Conservation (phyloP, 2,113 vertebrate genomes). For the Oreochromis spilurus region DNA sequence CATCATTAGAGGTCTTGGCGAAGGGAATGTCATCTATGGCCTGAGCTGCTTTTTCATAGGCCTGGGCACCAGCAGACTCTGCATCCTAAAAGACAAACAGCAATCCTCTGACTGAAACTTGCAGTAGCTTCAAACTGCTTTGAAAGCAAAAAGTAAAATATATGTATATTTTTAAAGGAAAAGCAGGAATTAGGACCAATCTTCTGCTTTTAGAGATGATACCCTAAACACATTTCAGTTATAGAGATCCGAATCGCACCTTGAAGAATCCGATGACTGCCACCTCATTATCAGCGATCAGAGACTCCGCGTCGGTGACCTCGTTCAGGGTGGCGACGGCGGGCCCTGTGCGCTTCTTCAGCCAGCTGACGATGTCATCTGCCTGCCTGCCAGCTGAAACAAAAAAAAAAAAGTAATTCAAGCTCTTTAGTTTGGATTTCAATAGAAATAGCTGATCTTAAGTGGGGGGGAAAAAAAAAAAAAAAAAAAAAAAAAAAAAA, state of each 20-base stretch:
- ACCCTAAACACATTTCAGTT: not conserved
- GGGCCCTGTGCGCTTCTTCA: slow-evolving; percentile 93
- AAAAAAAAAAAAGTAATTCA: not conserved
- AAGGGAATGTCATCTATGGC: slow-evolving; percentile 90
- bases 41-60: slow-evolving; percentile 85
- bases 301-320: slow-evolving; percentile 67
- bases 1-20: slow-evolving; percentile 77
- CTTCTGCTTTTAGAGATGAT: not conserved
- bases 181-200: rapidly evolving
- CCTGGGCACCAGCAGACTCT: slow-evolving; percentile 78
- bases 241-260: slow-evolving; percentile 63
- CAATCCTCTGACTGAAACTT: rapidly evolving
- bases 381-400: slow-evolving; percentile 88
- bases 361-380: slow-evolving; percentile 89
- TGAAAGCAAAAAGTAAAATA: rapidly evolving
- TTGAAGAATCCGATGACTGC: slow-evolving; percentile 94
- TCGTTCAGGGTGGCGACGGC: slow-evolving; percentile 76
- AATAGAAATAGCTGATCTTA: rapidly evolving
- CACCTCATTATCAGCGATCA: slow-evolving; percentile 87
- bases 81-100: slow-evolving; percentile 70
- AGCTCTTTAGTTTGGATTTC: not conserved
- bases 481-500: too few species aligned
- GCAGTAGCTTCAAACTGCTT: not conserved
- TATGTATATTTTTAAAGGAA: rapidly evolving
- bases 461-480: too few species aligned